Conservation (phyloP, 2,888 invertebrate species). For the Apamea monoglypha region DNA sequence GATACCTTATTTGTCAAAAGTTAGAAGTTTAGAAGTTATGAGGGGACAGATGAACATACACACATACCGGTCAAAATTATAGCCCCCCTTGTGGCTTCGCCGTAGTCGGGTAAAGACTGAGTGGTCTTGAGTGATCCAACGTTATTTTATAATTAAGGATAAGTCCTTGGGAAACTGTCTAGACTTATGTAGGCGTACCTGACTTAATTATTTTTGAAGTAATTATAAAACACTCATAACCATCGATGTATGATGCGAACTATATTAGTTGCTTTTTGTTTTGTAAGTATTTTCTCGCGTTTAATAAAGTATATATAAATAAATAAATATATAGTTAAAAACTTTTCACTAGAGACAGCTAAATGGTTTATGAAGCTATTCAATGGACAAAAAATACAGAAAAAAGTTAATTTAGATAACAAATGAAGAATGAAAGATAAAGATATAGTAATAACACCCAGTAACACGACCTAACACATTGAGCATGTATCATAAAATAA, state of each 20-base stretch:
- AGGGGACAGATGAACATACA: background rate
- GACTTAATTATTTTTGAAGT: background rate
- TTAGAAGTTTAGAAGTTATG: background rate
- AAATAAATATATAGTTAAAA: background rate
- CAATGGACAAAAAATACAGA: background rate
- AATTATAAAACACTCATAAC: background rate
- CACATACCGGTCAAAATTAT: background rate
- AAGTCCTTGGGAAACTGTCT: background rate
- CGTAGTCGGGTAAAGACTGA: background rate
- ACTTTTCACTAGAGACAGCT: background rate
- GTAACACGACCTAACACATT: background rate
- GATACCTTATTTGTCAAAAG: background rate
- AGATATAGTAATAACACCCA: background rate
- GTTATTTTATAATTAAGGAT: background rate
- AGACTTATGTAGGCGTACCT: background rate
- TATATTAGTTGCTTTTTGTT: background rate
- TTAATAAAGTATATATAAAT: background rate
- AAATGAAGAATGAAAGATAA: background rate
- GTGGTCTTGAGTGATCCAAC: background rate
- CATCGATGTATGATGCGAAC: background rate
- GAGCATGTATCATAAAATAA: background rate
- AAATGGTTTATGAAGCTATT: background rate
- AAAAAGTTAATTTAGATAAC: background rate
- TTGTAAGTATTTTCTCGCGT: background rate
- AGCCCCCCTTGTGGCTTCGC: background rate